Conservation (phyloP, 2,888 invertebrate species). For the Gibbula magus region DNA sequence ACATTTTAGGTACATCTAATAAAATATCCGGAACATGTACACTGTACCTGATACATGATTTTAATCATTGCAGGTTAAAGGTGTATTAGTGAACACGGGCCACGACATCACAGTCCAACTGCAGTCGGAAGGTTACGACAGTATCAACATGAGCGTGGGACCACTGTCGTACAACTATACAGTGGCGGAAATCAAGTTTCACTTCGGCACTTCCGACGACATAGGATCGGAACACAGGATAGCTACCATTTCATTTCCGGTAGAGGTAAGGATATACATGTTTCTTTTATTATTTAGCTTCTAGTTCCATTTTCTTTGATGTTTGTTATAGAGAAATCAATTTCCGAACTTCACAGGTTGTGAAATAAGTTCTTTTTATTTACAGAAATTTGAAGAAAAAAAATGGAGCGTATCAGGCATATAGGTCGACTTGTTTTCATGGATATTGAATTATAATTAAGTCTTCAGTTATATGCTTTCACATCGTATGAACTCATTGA, state of each 20-base stretch:
- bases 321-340: too few relatives aligned
- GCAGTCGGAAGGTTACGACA: conserved; percentile 78
- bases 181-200: conserved; percentile 91
- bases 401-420: too few relatives aligned
- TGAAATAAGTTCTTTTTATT: too few relatives aligned
- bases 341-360: too few relatives aligned
- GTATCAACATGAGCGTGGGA: conserved; percentile 95
- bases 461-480: too few relatives aligned
- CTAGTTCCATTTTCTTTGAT: too few relatives aligned
- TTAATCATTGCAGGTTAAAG: conserved; percentile 84
- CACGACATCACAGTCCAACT: conserved; percentile 95
- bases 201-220: conserved; percentile 83
- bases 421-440: too few relatives aligned
- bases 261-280: conserved; percentile 86
- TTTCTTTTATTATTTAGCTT: neutral
- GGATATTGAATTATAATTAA: too few relatives aligned
- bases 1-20: neutral
- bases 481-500: too few relatives aligned
- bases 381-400: too few relatives aligned
- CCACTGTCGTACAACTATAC: conserved; percentile 96
- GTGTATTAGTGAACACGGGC: conserved; percentile 92
- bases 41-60: too few relatives aligned
- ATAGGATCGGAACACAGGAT: conserved; percentile 97
- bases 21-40: neutral
- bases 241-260: conserved; percentile 96